Conservation (phyloP, 2,888 invertebrate genomes). For the Catocala fraxini region DNA sequence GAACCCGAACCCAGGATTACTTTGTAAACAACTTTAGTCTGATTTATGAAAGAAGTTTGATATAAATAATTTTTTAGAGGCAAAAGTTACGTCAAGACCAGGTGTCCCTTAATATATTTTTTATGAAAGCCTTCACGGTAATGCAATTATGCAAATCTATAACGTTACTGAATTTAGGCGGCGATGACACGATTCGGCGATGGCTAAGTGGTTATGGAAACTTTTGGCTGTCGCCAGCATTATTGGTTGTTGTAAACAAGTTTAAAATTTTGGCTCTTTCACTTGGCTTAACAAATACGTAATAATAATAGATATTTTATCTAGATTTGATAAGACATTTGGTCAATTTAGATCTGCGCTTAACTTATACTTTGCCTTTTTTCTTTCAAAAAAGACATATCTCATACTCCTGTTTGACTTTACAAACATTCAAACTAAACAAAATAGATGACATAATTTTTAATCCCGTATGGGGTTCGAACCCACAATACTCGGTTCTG, state of each 20-base stretch:
- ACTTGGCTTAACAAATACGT: too few relatives aligned
- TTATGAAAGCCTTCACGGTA: constrained; percentile 71
- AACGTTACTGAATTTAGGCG: constrained; percentile 57
- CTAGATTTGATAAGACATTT: too few relatives aligned
- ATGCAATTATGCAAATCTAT: constrained; percentile 83
- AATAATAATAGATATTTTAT: too few relatives aligned
- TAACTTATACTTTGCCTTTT: too few relatives aligned
- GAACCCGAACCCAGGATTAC: constrained; percentile 75
- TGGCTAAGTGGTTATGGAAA: constrained; percentile 25
- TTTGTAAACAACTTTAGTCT: constrained; percentile 85
- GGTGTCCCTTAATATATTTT: constrained; percentile 84
- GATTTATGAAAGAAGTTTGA: constrained; percentile 86
- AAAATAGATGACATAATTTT: too few relatives aligned
- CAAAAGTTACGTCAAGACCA: constrained; percentile 76
- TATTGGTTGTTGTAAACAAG: constrained; percentile 23
- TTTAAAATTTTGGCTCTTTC: constrained; percentile 4
- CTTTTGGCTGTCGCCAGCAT: constrained; percentile 15
- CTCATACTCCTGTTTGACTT: too few relatives aligned
- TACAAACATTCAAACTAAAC: too few relatives aligned
- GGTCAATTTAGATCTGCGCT: too few relatives aligned
- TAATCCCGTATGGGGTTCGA: too few relatives aligned
- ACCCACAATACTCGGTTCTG: too few relatives aligned
- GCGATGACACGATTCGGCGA: constrained; percentile 54
- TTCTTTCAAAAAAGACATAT: too few relatives aligned
- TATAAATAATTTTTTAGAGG: constrained; percentile 83